phyloP scores from a whole-genome alignment of 1,140 invertebrate species.

The Trichonephila clavipes region DNA sequence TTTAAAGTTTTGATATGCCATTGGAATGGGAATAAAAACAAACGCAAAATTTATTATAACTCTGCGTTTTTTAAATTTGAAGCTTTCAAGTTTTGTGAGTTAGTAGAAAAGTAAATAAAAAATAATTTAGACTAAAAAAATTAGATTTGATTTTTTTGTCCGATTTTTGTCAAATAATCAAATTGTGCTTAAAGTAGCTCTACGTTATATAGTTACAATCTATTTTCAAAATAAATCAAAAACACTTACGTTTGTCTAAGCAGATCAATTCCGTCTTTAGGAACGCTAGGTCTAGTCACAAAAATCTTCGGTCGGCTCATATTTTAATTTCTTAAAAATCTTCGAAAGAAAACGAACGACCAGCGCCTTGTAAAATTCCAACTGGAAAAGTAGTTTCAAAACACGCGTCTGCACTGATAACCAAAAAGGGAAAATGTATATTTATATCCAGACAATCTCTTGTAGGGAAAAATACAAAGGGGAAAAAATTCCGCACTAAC shows the following conservation, averaged over 20 bases:
- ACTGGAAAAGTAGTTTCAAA: not conserved
- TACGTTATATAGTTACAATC: too few relatives aligned
- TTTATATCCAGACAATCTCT: conserved; percentile 4
- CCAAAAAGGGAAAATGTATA: not conserved
- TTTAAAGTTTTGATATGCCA: too few relatives aligned
- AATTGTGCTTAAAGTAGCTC: too few relatives aligned
- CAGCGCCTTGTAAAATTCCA: not conserved
- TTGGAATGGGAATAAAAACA: too few relatives aligned
- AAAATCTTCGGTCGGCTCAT: conserved; percentile 81
- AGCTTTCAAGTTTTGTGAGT: too few relatives aligned
- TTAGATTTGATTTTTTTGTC: too few relatives aligned
- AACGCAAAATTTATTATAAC: too few relatives aligned
- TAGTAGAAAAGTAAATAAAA: too few relatives aligned
- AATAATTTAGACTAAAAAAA: too few relatives aligned
- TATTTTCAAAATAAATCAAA: not conserved
- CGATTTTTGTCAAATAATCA: too few relatives aligned
- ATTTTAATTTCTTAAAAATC: not conserved
- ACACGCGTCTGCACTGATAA: not conserved
- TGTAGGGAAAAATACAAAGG: not conserved
- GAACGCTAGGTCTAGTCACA: conserved; percentile 84
- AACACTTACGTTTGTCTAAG: conserved; percentile 79
- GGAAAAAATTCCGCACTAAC: not conserved
- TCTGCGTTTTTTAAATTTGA: too few relatives aligned
- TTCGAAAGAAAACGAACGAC: not conserved
- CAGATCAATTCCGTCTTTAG: conserved; percentile 82